These are phyloP conservation scores for Sinocyclocheilus anshuiensis DNA, from an alignment of 2,113 vertebrate species.

Conservation along the genomic window DNA sequence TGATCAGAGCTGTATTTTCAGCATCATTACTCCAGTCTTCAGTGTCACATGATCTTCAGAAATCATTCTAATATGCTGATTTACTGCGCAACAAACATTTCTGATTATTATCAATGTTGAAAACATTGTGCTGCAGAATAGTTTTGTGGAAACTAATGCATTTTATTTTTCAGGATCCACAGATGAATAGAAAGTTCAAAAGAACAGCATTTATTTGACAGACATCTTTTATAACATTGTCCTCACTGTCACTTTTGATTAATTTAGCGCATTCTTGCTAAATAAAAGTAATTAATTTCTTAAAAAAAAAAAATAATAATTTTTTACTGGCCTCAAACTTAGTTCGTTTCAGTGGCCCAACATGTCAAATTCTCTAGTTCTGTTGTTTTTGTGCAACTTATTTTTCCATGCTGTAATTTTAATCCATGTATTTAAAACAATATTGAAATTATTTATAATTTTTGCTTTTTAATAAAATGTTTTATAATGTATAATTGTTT, in stretches of 20 bases:
- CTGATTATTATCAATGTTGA: background rate
- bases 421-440: background rate
- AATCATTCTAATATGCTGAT: background rate
- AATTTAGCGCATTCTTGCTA: background rate
- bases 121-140: background rate
- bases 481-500: too few relatives aligned
- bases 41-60: background rate
- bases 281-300: background rate
- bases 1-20: background rate
- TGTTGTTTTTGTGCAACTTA: too few relatives aligned
- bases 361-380: background rate
- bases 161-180: too few relatives aligned
- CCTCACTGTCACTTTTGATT: background rate
- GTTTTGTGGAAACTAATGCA: background rate
- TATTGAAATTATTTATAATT: background rate
- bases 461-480: background rate
- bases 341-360: background rate
- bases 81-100: background rate
- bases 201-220: background rate
- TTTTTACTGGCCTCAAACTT: background rate
- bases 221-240: background rate
- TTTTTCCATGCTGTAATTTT: too few relatives aligned
- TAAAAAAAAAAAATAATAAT: background rate
- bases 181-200: too few relatives aligned
- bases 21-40: background rate